Base-by-base conservation (phyloP, 2,797 vertebrate species). In the Sebastes cheni region DNA sequence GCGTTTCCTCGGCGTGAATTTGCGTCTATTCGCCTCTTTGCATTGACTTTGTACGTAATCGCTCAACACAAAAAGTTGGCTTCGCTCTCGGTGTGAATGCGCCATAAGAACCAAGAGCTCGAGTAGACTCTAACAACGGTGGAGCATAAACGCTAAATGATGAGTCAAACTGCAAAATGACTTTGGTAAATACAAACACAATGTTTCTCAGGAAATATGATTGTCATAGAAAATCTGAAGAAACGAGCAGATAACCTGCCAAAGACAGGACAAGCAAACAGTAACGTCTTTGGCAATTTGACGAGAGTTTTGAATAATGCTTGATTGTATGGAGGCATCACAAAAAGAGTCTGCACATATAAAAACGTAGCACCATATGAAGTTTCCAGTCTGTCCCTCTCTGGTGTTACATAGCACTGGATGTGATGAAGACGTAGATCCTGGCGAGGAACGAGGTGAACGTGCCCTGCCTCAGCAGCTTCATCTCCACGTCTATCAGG, bases 401-500 rank as follows among this genome's bases (percentile, higher is more conserved):
- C 22, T 39, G 10, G 5, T 0, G 10, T 96, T 93, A 98, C 82
- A 96, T 93, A 0, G 95, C 87, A 14, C 95, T 95, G 81, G 96
- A 73, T 0, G 97, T 98, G 89, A 99, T 97, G 89, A 99, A 99
- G 78, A 99, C 96, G 42, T 97, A 96, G 90, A 99, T 98, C 86
- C 96, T 96, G 89, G 95, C 90, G 8, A 95, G 86, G 86, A 95
- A 96, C 0, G 94, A 90, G 56, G 93, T 95, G 72, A 95, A 64
- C 0, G 77, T 84, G 83, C 97, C 98, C 91, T 98, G 97, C 22
- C 98, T 96, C 92, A 97, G 96, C 14, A 99, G 96, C 86, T 96
- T 98, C 98, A 99, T 99, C 92, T 99, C 97, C 64, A 99, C 97
- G 0, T 99, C 97, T 67, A 99, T 86, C 77, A 97, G 90, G 83